phyloP scores from a whole-genome alignment of 1,140 invertebrate species.

The Daktulosphaira vitifoliae region DNA sequence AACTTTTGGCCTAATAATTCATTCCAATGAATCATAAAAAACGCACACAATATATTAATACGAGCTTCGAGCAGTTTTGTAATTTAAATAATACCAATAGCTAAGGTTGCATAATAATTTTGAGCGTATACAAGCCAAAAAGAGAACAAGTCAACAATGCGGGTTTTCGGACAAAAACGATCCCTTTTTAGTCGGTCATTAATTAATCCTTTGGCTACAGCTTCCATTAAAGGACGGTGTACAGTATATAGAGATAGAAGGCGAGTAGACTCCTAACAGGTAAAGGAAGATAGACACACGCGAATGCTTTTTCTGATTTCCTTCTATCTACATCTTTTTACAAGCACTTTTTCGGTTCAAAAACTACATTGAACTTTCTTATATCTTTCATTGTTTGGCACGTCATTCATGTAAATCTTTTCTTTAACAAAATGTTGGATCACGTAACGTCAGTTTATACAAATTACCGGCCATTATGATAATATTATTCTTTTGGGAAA shows the following conservation, averaged over 20 bases:
- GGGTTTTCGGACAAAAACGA: not conserved
- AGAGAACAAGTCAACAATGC: too few species aligned
- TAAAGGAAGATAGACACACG: not conserved
- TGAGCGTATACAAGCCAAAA: too few species aligned
- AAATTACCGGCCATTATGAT: not conserved
- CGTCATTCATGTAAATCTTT: not conserved
- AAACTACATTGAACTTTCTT: not conserved
- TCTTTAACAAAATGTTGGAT: not conserved
- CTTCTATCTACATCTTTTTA: not conserved
- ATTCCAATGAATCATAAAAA: too few species aligned
- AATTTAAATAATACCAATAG: too few species aligned
- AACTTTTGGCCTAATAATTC: too few species aligned
- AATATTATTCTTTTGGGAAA: not conserved
- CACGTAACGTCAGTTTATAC: not conserved
- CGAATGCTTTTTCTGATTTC: not conserved
- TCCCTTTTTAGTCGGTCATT: constrained; percentile 1
- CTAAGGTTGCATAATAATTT: too few species aligned
- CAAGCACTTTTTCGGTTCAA: not conserved
- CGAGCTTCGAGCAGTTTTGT: too few species aligned
- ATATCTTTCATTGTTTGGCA: too few species aligned
- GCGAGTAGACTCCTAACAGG: not conserved
- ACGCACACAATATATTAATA: too few species aligned
- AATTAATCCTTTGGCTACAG: not conserved
- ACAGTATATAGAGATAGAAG: too few species aligned
- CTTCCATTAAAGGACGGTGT: too few species aligned